Conservation (phyloP, 2,797 vertebrate species). For the Threskiornis aethiopicus region DNA sequence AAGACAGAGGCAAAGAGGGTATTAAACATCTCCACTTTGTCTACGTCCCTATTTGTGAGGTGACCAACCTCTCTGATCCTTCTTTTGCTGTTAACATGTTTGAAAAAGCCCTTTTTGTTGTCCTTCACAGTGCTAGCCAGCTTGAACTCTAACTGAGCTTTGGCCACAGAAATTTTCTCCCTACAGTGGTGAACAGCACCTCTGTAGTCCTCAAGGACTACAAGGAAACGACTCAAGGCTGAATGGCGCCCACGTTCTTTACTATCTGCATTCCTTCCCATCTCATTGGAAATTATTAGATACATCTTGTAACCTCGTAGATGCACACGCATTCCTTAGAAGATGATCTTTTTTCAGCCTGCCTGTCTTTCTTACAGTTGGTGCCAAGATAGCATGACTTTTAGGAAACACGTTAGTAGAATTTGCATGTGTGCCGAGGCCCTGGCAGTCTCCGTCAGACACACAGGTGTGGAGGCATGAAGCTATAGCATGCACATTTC, state of each 20-base stretch:
- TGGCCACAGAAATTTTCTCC: neutral
- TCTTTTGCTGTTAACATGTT: neutral
- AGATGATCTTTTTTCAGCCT: neutral
- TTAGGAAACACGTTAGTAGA: neutral
- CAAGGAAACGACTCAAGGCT: neutral
- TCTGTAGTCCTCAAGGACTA: neutral
- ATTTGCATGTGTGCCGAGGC: neutral
- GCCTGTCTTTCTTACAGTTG: neutral
- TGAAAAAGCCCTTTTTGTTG: neutral
- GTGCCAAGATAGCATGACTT: neutral
- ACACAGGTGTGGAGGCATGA: neutral
- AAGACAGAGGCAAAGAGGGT: neutral
- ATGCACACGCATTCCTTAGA: neutral
- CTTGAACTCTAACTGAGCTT: neutral
- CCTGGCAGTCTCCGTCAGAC: neutral
- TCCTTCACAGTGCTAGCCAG: neutral
- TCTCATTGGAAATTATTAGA: neutral
- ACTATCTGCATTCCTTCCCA: neutral
- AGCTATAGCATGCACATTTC: accelerated
- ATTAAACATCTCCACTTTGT: neutral
- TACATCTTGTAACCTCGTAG: neutral
- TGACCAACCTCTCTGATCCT: neutral
- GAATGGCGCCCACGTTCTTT: neutral
- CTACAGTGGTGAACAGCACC: neutral
- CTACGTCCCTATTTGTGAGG: neutral